Base-by-base conservation (phyloP, 2,888 invertebrate species). In the Incurvaria masculella region DNA sequence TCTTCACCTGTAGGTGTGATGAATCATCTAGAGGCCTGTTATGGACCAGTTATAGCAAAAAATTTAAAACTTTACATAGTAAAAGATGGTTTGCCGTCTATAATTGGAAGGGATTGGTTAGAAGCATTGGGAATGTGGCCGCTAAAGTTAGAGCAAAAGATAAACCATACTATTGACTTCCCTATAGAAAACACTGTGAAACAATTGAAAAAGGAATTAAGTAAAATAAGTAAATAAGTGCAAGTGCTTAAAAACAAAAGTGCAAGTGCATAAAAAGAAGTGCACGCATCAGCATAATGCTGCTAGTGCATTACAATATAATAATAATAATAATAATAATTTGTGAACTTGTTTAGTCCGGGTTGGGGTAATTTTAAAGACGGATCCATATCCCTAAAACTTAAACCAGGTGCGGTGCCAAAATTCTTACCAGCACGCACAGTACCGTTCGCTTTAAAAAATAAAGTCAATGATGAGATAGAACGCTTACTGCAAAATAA, bases 331-430 rank as follows among this genome's bases (percentile, higher is more conserved):
- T n/a, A n/a, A n/a, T n/a, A n/a, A n/a, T n/a, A n/a, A n/a, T n/a
- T n/a, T n/a, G n/a, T n/a, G n/a, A n/a, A 49, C 38, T 49, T 52
- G 19, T 51, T 52, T 33, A 48, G 45, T n/a, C 45, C 51, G 21
- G 54, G 51, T 20, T 52, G 52, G 52, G 46, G 46, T 16, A 14
- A 46, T 23, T 49, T 42, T 23, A 50, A 47, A 17, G 50, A 47
- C 14, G 51, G 45, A 23, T 18, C 21, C 33, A 50, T 50, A 14
- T 38, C 39, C 40, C 33, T 47, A 38, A 39, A 44, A 21, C 44
- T 44, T 42, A 47, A 47, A 47, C 18, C 6, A 10, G 20, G 14
- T 41, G 41, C 17, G 19, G 19, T 19, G 20, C 41, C 41, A 8
- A 41, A 41, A 10, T 41, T 41, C 20, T 41, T 41, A 41, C 41